Evolutionary conservation across 2,797 vertebrate genomes (phyloP), one percentile per base, ranked within the genome.

Genomic region (Phalanger gymnotis): DNA sequence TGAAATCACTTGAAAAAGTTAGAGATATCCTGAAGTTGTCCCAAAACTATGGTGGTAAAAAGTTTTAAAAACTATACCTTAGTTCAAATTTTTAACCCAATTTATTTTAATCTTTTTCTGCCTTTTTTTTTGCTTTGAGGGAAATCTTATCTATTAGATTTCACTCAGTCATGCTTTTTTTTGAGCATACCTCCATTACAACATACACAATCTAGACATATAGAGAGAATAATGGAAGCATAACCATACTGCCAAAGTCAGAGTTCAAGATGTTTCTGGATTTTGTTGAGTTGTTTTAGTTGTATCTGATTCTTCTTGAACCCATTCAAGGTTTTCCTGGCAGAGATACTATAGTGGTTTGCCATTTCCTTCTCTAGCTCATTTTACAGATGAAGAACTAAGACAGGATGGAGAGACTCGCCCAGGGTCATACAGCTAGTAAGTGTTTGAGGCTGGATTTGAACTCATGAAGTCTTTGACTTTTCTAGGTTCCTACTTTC

Each of bases 101-200:
- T 53, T 54, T 94, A 34, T 92, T 95, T 28, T 91, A 19, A 90
- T n/a, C 54, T 13, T 51, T 47, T 25, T 25, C 0, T 5, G 25
- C 51, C 9, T 66, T 96, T 91, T 91, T 31, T 57, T 92, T 93
- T 92, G 0, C 31, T 28, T 90, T 92, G 87, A 87, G 81, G 91
- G 92, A 93, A 81, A 53, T 58, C 28, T 53, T 81, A 53, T 40
- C 40, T 54, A 53, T 93, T 58, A 12, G 93, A 95, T 96, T 94
- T 61, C 53, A 40, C 51, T 7, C 61, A 95, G 90, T 96, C 73
- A 92, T 4, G 0, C 52, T 93, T 93, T 40, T 40, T 81, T 27
- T 34, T 34, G 9, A 87, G 73, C 22, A 11, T 11, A 14, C 13
- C 28, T 51, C 40, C 40, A 87, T 87, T 47, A 81, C 40, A 11